Percentiles rank a stretch among this genome's conserved stretches.
phyloP scores from a whole-genome alignment of 1,140 invertebrate species.

The Caligus rogercresseyi region DNA sequence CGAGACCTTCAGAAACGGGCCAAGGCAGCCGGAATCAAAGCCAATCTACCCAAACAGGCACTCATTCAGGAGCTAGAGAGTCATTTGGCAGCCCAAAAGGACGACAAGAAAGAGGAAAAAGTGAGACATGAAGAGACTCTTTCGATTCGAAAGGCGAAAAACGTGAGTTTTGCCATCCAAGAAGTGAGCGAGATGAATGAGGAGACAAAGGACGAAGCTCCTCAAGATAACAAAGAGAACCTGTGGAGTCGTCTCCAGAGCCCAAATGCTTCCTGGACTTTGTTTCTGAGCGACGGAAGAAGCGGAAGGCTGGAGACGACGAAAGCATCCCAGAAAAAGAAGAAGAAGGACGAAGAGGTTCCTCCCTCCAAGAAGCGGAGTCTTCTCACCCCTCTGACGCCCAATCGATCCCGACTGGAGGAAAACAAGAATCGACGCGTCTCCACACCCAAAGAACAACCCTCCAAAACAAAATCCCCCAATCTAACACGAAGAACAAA shows the following conservation, averaged over 20 bases:
- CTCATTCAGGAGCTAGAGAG: neutral
- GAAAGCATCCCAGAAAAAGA: neutral
- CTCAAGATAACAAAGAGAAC: neutral
- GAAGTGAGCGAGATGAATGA: neutral
- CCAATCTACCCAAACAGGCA: slow-evolving; percentile 11
- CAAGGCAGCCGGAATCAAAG: slow-evolving; percentile 14
- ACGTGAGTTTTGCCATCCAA: neutral
- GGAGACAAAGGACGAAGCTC: neutral
- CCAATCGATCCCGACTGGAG: too few relatives aligned
- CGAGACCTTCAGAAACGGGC: slow-evolving; percentile 13
- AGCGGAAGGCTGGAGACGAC: too few relatives aligned
- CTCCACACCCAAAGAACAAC: neutral
- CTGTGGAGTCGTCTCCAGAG: neutral
- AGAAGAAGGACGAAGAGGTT: neutral
- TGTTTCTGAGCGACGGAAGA: neutral
- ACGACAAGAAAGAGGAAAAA: neutral
- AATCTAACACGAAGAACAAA: neutral
- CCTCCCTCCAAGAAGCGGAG: neutral
- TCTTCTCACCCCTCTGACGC: slow-evolving; percentile 1
- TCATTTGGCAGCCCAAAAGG: neutral
- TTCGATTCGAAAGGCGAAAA: neutral
- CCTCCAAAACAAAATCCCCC: neutral
- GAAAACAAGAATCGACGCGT: neutral
- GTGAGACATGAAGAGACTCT: neutral
- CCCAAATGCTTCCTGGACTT: neutral